Conservation (phyloP, 2,797 vertebrate species). For the Chiroxiphia lanceolata region DNA sequence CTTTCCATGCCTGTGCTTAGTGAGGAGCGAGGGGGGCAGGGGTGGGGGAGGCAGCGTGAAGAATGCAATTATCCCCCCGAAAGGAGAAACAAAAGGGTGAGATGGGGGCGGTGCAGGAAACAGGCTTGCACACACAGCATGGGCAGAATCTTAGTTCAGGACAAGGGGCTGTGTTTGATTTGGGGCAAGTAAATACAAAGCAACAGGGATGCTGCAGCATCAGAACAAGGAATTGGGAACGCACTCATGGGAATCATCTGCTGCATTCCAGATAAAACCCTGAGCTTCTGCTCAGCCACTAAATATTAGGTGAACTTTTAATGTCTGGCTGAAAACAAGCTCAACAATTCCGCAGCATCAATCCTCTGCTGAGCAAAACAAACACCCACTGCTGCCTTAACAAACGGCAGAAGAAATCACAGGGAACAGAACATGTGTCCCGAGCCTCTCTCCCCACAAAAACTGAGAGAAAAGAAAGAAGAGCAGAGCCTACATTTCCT, state of each 20-base stretch:
- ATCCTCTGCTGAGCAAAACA: slow-evolving; percentile 33
- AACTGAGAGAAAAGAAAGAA: slow-evolving; percentile 18
- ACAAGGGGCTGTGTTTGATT: not conserved
- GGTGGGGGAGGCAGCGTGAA: not conserved
- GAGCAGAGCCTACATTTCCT: slow-evolving; percentile 5
- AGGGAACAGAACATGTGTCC: not conserved
- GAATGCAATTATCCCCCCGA: not conserved
- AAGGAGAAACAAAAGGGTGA: not conserved
- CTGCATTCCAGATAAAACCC: not conserved
- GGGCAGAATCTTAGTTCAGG: not conserved
- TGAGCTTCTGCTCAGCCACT: not conserved
- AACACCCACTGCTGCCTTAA: slow-evolving; percentile 23
- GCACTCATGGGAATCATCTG: not conserved
- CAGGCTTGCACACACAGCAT: not conserved
- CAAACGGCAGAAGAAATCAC: slow-evolving; percentile 32
- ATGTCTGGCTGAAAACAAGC: not conserved
- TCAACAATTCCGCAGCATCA: not conserved
- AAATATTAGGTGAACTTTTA: not conserved
- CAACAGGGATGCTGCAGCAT: not conserved
- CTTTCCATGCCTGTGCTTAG: not conserved
- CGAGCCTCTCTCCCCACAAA: not conserved
- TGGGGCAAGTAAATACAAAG: not conserved
- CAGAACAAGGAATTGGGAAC: not conserved
- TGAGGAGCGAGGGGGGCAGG: not conserved
- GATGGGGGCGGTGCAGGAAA: not conserved